phyloP scores from a whole-genome alignment of 2,113 vertebrate genomes.

The Erinaceus europaeus region DNA sequence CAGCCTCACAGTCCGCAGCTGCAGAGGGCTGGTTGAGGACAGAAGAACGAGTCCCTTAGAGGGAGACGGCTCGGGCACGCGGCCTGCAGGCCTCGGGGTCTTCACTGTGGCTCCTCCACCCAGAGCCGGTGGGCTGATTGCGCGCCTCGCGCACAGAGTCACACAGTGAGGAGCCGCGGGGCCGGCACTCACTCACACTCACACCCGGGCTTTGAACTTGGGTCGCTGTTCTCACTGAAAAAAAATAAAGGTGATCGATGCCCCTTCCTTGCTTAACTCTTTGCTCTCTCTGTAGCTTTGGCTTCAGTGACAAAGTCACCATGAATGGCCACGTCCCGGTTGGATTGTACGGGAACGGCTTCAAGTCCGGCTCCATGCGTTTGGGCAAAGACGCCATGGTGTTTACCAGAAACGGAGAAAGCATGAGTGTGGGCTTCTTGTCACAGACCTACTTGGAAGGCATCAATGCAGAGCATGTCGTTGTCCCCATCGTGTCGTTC shows the following conservation, averaged over 20 bases:
- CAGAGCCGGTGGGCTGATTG: too few relatives aligned
- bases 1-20: too few relatives aligned
- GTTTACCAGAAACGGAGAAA: conserved; percentile 89
- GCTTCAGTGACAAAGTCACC: conserved; percentile 94
- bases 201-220: neutral
- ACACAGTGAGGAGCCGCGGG: neutral
- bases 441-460: conserved; percentile 92
- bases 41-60: too few relatives aligned
- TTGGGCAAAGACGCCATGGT: conserved; percentile 94
- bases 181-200: neutral
- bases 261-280: neutral
- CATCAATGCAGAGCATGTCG: conserved; percentile 87
- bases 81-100: too few relatives aligned
- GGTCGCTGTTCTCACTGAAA: neutral
- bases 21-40: too few relatives aligned
- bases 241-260: neutral
- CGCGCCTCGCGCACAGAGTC: neutral
- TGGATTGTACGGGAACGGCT: conserved; percentile 96
- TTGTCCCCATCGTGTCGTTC: conserved; percentile 89
- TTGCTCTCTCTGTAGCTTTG: conserved; percentile 85
- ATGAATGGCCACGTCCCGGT: conserved; percentile 88
- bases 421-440: conserved; percentile 91
- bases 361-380: conserved; percentile 98
- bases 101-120: too few relatives aligned
- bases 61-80: too few relatives aligned